Conservation (phyloP, 2,888 invertebrate species). For the Eupithecia subumbrata region DNA sequence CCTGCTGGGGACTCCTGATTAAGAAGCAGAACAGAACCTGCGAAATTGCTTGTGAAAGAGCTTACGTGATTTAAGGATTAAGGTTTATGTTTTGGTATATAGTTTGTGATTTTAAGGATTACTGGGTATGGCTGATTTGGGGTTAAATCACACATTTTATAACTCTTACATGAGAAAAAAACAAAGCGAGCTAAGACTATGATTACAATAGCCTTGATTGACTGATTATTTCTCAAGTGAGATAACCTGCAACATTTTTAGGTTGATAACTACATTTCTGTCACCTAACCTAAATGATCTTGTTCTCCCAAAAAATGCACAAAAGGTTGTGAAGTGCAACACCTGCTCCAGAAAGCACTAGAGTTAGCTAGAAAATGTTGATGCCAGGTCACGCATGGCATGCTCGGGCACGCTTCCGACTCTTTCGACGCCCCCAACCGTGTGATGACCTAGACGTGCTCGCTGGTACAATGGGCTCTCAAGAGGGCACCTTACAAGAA, state of each 20-base stretch:
- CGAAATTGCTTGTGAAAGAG: conserved; percentile 19
- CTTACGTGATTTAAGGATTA: conserved; percentile 15
- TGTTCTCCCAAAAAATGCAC: conserved; percentile 15
- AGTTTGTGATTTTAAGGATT: conserved; percentile 6
- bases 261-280: not conserved
- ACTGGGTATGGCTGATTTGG: not conserved
- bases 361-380: conserved; percentile 52
- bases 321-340: conserved; percentile 27
- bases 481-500: conserved; percentile 12
- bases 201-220: not conserved
- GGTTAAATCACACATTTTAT: not conserved
- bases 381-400: conserved; percentile 68
- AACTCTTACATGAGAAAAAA: not conserved
- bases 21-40: conserved; percentile 10
- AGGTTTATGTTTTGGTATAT: not conserved
- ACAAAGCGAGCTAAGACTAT: not conserved
- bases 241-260: not conserved
- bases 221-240: not conserved
- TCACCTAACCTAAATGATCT: not conserved
- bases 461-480: conserved; percentile 29
- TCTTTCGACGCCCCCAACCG: conserved; percentile 48
- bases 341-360: conserved; percentile 47
- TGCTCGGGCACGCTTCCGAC: conserved; percentile 55
- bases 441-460: conserved; percentile 58
- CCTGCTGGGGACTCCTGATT: conserved; percentile 19